Evolutionary conservation across 2,113 vertebrate genomes (phyloP).

Genomic region (Seriola quinqueradiata): DNA sequence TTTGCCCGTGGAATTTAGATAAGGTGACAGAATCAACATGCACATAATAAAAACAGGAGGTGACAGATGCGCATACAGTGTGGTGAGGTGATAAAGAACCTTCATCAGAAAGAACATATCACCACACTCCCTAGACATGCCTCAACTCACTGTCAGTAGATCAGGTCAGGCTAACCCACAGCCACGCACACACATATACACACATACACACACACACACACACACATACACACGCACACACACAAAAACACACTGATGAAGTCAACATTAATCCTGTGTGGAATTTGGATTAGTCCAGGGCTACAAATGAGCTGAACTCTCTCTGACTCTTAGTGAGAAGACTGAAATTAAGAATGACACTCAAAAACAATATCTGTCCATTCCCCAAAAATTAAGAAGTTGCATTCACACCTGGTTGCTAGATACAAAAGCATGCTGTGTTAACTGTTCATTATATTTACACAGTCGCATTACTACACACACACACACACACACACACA

Average conservation of each 20-base stretch:
- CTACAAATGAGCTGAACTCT: background rate
- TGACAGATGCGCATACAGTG: background rate
- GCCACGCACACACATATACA: background rate
- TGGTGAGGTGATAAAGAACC: slow-evolving; percentile 15
- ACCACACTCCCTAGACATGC: slow-evolving; percentile 50
- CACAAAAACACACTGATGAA: slow-evolving; percentile 18
- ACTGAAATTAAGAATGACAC: background rate
- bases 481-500: background rate
- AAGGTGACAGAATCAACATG: background rate
- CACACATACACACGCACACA: background rate
- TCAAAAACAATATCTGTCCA: background rate
- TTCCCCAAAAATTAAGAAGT: background rate
- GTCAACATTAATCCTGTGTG: slow-evolving; percentile 20
- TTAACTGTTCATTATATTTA: background rate
- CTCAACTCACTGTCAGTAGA: slow-evolving; percentile 48
- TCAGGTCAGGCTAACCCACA: slow-evolving; percentile 21
- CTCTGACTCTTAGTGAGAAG: slow-evolving; percentile 6
- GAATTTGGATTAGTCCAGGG: background rate
- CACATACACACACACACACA: slow-evolving; percentile 17
- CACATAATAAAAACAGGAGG: background rate
- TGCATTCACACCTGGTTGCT: background rate
- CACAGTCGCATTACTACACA: background rate
- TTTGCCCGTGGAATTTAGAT: background rate
- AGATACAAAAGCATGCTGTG: background rate
- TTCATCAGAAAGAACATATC: slow-evolving; percentile 20